Base-by-base conservation (phyloP, 2,888 invertebrate species). In the Serrognathus titanus region DNA sequence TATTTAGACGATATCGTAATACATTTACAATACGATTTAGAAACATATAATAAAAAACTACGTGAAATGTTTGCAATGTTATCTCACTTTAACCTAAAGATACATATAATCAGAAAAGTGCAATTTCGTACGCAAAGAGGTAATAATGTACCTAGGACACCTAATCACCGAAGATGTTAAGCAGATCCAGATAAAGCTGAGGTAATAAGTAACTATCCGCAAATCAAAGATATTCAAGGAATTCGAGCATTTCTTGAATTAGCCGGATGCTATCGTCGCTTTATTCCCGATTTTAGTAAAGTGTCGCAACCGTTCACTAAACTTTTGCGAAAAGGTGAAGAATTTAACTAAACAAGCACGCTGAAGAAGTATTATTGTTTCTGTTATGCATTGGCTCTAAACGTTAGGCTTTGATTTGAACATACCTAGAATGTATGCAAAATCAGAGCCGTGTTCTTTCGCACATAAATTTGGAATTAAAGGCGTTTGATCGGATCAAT, bases 1-100 rank as follows among this genome's bases (percentile, higher is more conserved):
- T 77, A 74, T 52, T 45, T 75, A 9, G 74, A 76, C 50, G 73
- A 76, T 55, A 67, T 74, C 6, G 65, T 75, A 0, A 65, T 74
- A 40, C 43, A 63, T n/a, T n/a, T 51, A 67, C 63, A 1, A 59
- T n/a, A 62, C 13, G 60, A 53, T 5, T 31, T 73, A 6, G 53
- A 62, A 12, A 62, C 62, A 11, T 71, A 73, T 38, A 63, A 63
- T 10, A 51, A 56, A 48, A 57, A 55, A 16, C 39, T 69, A 13
- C 45, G 10, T 31, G 60, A 48, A 16, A 16, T 16, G 2, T 16
- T 16, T 3, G 3, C 16, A 16, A 16, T 2, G 16, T 16, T 16
- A 2, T 16, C 16, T 16, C 3, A 16, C 3, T 16, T 16, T 16
- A 16, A 16, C 3, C 3, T 16, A 16, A 16, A 16, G 16, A 16